Conservation (phyloP, 2,113 vertebrate genomes). For the Dolichallabes microphthalmus region DNA sequence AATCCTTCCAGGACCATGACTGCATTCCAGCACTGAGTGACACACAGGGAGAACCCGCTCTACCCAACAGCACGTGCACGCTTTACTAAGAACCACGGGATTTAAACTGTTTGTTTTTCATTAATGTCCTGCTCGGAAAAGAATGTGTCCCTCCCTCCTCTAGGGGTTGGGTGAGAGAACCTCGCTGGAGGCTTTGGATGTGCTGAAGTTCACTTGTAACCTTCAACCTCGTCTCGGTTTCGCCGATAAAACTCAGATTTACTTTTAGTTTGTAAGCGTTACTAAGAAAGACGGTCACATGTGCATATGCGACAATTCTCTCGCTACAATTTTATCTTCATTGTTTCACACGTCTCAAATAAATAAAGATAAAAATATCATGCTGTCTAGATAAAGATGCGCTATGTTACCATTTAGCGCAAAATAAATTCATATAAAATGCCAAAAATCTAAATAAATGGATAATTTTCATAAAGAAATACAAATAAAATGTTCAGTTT, state of each 20-base stretch:
- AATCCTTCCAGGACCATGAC: constrained; percentile 57
- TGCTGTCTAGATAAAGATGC: background rate
- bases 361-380: background rate
- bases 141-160: constrained; percentile 72
- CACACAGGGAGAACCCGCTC: constrained; percentile 47
- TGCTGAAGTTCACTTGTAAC: constrained; percentile 19
- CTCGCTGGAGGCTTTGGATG: constrained; percentile 58
- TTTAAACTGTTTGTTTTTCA: constrained; percentile 79
- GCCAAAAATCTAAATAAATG: background rate
- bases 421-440: background rate
- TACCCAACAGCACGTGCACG: constrained; percentile 29
- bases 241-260: constrained; percentile 11
- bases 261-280: background rate
- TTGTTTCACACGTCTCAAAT: background rate
- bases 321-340: background rate
- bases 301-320: background rate
- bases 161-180: constrained; percentile 67
- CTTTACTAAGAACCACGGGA: constrained; percentile 66
- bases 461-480: background rate
- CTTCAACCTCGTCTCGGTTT: constrained; percentile 13
- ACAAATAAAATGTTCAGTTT: background rate
- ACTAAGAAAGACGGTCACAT: background rate
- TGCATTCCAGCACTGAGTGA: constrained; percentile 58
- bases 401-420: background rate
- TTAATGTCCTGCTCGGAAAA: constrained; percentile 71